Percentiles rank a stretch among this genome's conserved stretches.
Conservation (phyloP, 2,113 vertebrate genomes). For the Cyprinodon tularosa region DNA sequence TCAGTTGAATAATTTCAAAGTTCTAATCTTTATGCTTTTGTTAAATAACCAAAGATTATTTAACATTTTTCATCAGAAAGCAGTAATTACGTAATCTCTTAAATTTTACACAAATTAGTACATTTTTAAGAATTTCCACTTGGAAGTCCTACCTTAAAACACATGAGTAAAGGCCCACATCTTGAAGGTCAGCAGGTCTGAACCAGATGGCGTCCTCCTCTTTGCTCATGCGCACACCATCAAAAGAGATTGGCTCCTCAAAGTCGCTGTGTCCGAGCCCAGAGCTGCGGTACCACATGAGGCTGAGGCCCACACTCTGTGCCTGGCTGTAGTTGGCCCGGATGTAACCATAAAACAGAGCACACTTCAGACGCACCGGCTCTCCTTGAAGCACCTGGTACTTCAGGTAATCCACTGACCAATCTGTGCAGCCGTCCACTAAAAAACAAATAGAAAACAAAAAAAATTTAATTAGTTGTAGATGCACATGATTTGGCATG, state of each 20-base stretch:
- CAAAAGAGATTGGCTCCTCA: conserved; percentile 98
- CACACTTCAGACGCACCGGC: conserved; percentile 95
- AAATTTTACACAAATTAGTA: not conserved
- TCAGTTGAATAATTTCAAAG: not conserved
- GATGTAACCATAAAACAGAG: conserved; percentile 98
- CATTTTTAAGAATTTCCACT: not conserved
- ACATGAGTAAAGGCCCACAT: conserved; percentile 95
- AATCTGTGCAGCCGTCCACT: conserved; percentile 98
- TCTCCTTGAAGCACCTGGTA: conserved; percentile 95
- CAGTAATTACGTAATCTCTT: not conserved
- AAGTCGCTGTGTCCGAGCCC: conserved; percentile 89
- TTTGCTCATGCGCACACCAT: conserved; percentile 96
- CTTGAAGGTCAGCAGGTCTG: conserved; percentile 93
- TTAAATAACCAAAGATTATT: too few relatives aligned
- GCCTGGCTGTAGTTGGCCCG: conserved; percentile 97
- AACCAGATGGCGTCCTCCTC: conserved; percentile 99
- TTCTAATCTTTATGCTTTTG: not conserved
- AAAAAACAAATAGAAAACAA: conserved; percentile 60
- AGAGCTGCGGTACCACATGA: conserved; percentile 94
- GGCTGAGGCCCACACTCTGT: conserved; percentile 93
- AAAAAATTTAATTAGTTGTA: not conserved
- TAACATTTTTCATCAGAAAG: too few relatives aligned
- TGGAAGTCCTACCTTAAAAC: conserved; percentile 86
- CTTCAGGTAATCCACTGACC: conserved; percentile 97
- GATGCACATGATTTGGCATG: not conserved